Conservation (phyloP, 1,140 invertebrate genomes). For the Saccostrea echinata region DNA sequence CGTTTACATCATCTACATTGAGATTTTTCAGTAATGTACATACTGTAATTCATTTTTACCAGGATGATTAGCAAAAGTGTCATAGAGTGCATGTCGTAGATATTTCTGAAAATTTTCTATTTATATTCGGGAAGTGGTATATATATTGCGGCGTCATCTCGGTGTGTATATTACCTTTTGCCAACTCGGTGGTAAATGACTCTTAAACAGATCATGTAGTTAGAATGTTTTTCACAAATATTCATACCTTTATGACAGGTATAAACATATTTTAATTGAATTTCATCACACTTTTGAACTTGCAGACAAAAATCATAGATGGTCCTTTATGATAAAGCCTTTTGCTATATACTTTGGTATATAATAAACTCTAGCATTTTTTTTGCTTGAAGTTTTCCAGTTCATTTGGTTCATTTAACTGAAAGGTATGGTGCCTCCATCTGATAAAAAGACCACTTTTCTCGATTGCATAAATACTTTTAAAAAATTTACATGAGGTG, state of each 20-base stretch:
- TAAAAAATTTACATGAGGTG: slow-evolving; percentile 22
- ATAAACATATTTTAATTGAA: slow-evolving; percentile 34
- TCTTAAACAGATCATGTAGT: neutral
- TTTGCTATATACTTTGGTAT: neutral
- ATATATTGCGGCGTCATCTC: slow-evolving; percentile 8
- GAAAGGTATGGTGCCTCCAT: slow-evolving; percentile 12
- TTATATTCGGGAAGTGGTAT: slow-evolving; percentile 9
- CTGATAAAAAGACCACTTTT: slow-evolving; percentile 22
- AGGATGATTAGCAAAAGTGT: slow-evolving; percentile 10
- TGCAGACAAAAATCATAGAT: slow-evolving; percentile 22
- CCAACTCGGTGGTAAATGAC: neutral
- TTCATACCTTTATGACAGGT: slow-evolving; percentile 32
- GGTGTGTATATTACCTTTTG: slow-evolving; percentile 4
- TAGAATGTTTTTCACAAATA: slow-evolving; percentile 18
- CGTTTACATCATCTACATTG: neutral
- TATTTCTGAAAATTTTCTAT: neutral
- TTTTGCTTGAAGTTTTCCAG: neutral
- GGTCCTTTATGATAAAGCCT: slow-evolving; percentile 11
- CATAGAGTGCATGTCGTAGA: neutral
- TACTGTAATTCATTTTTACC: slow-evolving; percentile 7
- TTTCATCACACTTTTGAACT: slow-evolving; percentile 29
- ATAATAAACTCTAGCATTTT: neutral
- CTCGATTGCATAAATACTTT: slow-evolving; percentile 35
- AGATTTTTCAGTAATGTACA: neutral
- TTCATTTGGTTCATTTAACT: slow-evolving; percentile 29